Conservation (phyloP, 2,888 invertebrate species). For the Choreutis nemorana region DNA sequence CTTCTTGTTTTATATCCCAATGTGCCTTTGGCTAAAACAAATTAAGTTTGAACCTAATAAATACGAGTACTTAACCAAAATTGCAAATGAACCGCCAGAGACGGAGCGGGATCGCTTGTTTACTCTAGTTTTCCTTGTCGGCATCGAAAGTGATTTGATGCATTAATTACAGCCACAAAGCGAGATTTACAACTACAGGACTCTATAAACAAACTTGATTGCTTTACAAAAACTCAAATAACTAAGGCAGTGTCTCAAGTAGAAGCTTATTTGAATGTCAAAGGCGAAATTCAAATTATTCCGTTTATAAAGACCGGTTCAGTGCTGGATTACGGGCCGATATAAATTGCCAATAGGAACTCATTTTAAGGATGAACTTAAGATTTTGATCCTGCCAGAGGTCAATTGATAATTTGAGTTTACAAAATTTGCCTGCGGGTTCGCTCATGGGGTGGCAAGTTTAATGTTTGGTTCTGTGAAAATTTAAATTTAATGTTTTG, state of each 20-base stretch:
- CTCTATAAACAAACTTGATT: slow-evolving; percentile 65
- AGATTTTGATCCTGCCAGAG: slow-evolving; percentile 36
- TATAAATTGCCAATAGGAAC: slow-evolving; percentile 67
- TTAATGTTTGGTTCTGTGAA: too few relatives aligned
- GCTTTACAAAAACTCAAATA: slow-evolving; percentile 67
- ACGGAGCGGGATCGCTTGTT: too few relatives aligned
- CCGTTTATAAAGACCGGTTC: slow-evolving; percentile 63
- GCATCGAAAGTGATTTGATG: slow-evolving; percentile 45
- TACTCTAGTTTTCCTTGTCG: too few relatives aligned
- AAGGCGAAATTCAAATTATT: slow-evolving; percentile 66
- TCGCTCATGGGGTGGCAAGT: too few relatives aligned
- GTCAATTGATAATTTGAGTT: too few relatives aligned
- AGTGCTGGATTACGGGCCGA: slow-evolving; percentile 60
- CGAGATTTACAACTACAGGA: slow-evolving; percentile 62
- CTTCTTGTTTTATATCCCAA: too few relatives aligned
- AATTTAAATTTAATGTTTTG: too few relatives aligned
- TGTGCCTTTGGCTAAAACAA: too few relatives aligned
- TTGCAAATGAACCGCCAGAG: too few relatives aligned
- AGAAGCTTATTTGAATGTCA: slow-evolving; percentile 65
- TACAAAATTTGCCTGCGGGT: too few relatives aligned
- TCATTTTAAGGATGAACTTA: slow-evolving; percentile 60
- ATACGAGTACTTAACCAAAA: too few relatives aligned
- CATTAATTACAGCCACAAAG: slow-evolving; percentile 60
- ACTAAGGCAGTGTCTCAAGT: slow-evolving; percentile 66
- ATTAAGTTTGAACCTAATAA: too few relatives aligned